These are phyloP conservation scores for Hippocampus abdominalis DNA, from an alignment of 2,113 vertebrate species.

Conservation along the genomic window DNA sequence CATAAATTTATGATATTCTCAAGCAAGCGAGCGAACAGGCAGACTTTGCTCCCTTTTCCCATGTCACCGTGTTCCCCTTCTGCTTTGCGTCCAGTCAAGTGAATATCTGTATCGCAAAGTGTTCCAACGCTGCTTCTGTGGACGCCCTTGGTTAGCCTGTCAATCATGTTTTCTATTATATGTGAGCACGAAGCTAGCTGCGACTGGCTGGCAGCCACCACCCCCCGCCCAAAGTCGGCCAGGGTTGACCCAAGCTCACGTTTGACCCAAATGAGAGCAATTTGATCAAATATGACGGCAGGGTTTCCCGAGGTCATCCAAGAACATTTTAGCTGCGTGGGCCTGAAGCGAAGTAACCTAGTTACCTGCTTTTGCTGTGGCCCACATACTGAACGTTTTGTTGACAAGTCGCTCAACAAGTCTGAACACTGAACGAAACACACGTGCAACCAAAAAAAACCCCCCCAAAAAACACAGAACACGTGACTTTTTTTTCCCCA, in stretches of 20 bases:
- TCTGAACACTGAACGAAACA: background rate
- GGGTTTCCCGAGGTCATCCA: no score
- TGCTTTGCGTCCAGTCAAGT: constrained; percentile 6
- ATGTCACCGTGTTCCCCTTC: background rate
- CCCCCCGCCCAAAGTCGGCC: no score
- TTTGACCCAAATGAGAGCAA: no score
- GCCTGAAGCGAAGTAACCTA: background rate
- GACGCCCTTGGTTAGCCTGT: no score
- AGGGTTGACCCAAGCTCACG: no score
- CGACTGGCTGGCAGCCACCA: no score
- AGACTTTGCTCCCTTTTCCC: background rate
- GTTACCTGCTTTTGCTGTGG: background rate
- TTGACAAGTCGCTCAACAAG: background rate
- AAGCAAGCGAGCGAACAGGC: background rate
- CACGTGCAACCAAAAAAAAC: background rate
- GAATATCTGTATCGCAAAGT: no score
- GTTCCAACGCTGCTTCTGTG: no score
- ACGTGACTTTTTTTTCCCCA: background rate
- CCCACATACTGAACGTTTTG: background rate
- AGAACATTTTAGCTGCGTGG: background rate
- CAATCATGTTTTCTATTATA: no score
- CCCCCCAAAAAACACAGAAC: no score
- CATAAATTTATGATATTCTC: background rate
- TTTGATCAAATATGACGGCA: no score
- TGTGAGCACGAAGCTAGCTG: no score